phyloP scores from a whole-genome alignment of 2,888 invertebrate genomes.

The Cerastoderma edule region DNA sequence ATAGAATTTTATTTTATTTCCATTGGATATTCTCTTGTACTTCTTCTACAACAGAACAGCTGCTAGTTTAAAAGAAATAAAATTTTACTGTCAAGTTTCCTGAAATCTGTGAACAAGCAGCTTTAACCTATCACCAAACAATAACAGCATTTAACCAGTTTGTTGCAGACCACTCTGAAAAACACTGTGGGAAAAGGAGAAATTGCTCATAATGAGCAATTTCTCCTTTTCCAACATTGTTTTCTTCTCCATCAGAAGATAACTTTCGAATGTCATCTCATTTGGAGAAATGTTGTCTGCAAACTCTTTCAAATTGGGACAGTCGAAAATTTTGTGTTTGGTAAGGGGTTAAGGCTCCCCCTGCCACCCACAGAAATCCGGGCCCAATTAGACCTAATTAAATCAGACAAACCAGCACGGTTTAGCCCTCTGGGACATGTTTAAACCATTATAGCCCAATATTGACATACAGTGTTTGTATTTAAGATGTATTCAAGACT shows the following conservation, averaged over 20 bases:
- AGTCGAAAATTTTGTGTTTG: too few relatives aligned
- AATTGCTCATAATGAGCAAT: neutral
- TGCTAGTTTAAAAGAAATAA: slow-evolving; percentile 1
- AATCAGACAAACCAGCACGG: neutral
- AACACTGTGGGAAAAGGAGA: neutral
- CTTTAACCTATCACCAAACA: neutral
- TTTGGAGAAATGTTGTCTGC: too few relatives aligned
- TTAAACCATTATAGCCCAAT: slow-evolving; percentile 58
- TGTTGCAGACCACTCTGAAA: neutral
- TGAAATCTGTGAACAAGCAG: neutral
- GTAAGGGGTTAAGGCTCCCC: neutral
- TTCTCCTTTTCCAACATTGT: slow-evolving; percentile 1
- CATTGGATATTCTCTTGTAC: too few relatives aligned
- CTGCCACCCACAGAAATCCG: neutral
- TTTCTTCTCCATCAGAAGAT: too few relatives aligned
- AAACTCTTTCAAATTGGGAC: too few relatives aligned
- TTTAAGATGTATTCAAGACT: slow-evolving; percentile 69
- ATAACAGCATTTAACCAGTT: too few relatives aligned
- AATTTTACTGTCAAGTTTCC: neutral
- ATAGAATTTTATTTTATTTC: too few relatives aligned
- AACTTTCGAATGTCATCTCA: too few relatives aligned
- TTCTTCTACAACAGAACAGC: too few relatives aligned
- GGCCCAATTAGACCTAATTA: slow-evolving; percentile 1
- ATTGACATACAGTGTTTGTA: slow-evolving; percentile 67
- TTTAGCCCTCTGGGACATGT: slow-evolving; percentile 21